phyloP scores from a whole-genome alignment of 1,140 invertebrate species.

The Pseudoatta argentina region DNA sequence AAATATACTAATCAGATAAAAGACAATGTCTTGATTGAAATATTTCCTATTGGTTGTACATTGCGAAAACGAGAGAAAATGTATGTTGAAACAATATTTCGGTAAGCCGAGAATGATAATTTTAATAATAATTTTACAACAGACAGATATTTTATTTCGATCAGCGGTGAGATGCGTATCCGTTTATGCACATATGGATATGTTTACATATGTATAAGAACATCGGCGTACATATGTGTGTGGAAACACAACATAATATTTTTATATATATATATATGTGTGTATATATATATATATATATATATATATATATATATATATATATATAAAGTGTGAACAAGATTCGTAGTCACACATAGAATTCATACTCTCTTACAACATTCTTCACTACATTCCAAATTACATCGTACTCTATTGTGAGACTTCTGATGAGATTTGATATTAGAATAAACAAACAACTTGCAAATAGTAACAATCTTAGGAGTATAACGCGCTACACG shows the following conservation, averaged over 20 bases:
- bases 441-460: conserved; percentile 74
- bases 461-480: conserved; percentile 78
- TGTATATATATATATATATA: conserved; percentile 62
- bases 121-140: conserved; percentile 79
- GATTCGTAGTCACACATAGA: conserved; percentile 65
- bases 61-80: conserved; percentile 6
- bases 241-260: conserved; percentile 68
- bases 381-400: conserved; percentile 50
- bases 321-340: conserved; percentile 74
- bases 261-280: conserved; percentile 22
- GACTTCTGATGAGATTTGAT: conserved; percentile 72
- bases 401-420: conserved; percentile 60
- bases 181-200: conserved; percentile 80
- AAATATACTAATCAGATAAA: too few relatives aligned
- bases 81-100: background rate
- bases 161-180: conserved; percentile 78
- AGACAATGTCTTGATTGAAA: background rate
- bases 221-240: conserved; percentile 66
- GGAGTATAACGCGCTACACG: conserved; percentile 70
- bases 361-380: conserved; percentile 76
- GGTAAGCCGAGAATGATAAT: background rate
- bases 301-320: conserved; percentile 59
- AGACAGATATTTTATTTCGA: conserved; percentile 85
- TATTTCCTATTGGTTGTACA: background rate
- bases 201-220: conserved; percentile 77